Conservation (phyloP, 2,113 vertebrate genomes). For the Scartelaos histophorus region DNA sequence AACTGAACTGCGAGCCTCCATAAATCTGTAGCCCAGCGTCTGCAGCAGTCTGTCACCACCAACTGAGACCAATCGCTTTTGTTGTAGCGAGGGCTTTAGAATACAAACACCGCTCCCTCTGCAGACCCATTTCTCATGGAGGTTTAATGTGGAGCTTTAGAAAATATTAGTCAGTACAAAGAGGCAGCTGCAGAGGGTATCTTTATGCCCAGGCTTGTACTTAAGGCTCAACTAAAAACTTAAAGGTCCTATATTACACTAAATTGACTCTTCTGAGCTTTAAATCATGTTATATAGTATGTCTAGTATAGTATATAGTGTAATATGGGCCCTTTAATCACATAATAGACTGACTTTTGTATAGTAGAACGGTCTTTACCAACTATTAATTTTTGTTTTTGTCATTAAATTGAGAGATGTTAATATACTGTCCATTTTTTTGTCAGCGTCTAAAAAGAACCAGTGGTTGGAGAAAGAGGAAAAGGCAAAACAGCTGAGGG, state of each 20-base stretch:
- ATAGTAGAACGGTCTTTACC: not conserved
- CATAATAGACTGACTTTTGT: conserved; percentile 43
- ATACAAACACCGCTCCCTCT: conserved; percentile 12
- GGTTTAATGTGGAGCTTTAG: conserved; percentile 37
- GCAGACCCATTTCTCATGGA: conserved; percentile 39
- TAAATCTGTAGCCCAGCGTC: conserved; percentile 32
- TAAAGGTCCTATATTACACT: not conserved
- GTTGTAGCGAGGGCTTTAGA: conserved; percentile 31
- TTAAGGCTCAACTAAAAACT: conserved; percentile 21
- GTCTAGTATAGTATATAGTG: too few species aligned
- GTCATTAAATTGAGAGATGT: not conserved
- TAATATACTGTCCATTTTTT: not conserved
- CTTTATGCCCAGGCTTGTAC: conserved; percentile 14
- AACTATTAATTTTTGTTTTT: not conserved
- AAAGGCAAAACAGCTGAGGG: conserved; percentile 85
- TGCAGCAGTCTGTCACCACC: conserved; percentile 34
- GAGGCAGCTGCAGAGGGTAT: conserved; percentile 32
- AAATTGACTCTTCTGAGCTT: too few species aligned
- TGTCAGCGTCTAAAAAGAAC: conserved; percentile 86
- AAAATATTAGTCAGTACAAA: conserved; percentile 32
- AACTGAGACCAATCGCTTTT: conserved; percentile 52
- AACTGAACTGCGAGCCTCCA: conserved; percentile 11
- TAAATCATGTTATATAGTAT: too few species aligned
- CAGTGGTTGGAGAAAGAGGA: conserved; percentile 98
- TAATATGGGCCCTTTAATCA: too few species aligned